Evolutionary conservation across 1,140 invertebrate genomes (phyloP).

Genomic region (Drosophila asahinai): DNA sequence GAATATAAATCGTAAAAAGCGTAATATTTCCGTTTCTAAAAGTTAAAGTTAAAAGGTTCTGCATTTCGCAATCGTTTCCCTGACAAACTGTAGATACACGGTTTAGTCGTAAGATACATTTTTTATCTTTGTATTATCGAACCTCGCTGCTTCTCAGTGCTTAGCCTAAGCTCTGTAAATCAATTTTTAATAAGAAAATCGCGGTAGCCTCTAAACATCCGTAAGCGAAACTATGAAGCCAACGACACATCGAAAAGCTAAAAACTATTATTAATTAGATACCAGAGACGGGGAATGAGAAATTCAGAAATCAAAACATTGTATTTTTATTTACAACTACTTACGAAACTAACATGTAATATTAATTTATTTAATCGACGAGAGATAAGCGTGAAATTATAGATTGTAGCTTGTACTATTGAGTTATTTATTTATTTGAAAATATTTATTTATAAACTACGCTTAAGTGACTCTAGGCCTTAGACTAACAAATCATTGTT

Average conservation of each 20-base stretch:
- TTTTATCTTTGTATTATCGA: conserved; percentile 57
- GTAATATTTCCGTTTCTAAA: too few relatives aligned
- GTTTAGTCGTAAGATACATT: conserved; percentile 40
- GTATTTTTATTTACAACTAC: conserved; percentile 58
- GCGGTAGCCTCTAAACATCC: conserved; percentile 3
- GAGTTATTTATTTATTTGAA: conserved; percentile 73
- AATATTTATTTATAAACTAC: conserved; percentile 65
- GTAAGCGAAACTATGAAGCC: conserved; percentile 42
- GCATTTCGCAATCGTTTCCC: neutral
- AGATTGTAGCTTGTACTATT: conserved; percentile 46
- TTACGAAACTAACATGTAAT: conserved; percentile 57
- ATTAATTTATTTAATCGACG: conserved; percentile 55
- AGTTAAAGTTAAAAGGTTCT: too few relatives aligned
- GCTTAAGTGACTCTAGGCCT: conserved; percentile 37
- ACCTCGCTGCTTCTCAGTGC: conserved; percentile 84
- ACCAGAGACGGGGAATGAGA: conserved; percentile 17
- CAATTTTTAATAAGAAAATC: conserved; percentile 33
- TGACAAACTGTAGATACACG: conserved; percentile 29
- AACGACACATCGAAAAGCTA: conserved; percentile 40
- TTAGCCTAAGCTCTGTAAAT: conserved; percentile 59
- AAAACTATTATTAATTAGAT: conserved; percentile 15
- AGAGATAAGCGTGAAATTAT: conserved; percentile 67
- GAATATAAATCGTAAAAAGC: neutral
- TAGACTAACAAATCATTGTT: conserved; percentile 70
- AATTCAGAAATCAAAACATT: conserved; percentile 65